Evolutionary conservation across 2,113 vertebrate genomes (phyloP), one percentile per base, ranked within the genome.

Genomic region (Notarius lentiginosus): DNA sequence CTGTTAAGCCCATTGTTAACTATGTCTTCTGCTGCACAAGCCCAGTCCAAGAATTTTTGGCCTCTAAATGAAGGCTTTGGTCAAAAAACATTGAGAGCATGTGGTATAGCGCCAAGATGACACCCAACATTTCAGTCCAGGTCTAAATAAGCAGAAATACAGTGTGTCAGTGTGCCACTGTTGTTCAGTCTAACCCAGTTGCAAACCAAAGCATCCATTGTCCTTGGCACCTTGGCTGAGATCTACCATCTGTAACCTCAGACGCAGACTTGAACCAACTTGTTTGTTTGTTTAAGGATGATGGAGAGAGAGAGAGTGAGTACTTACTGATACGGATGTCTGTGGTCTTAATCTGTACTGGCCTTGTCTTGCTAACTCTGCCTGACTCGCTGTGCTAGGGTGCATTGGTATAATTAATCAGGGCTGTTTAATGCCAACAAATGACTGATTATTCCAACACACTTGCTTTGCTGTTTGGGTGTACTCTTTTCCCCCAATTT

Each of bases 281-380:
- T 30, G 53, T n/a, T 58, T 72, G 77, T 60, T 80, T 72, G 51
- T 86, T 58, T 86, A 86, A 85, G 83, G 34, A 84, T 76, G 92
- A 92, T 93, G 91, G 91, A 92, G 91, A 92, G 93, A 92, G 92
- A 92, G 90, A 88, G 92, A 90, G 92, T 92, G 92, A 91, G 92
- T 88, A 76, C 91, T 91, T 90, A 92, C 90, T 22, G 22, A 49
- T 84, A 61, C 80, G 75, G 61, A 66, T 84, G 66, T 34, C 72
- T 89, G 88, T 65, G 79, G 70, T 89, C 80, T 77, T 84, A 84
- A 73, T 47, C 2, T 84, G 89, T 86, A 80, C 91, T 84, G 84
- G 86, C 81, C 82, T 77, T 90, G 88, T 91, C 85, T 70, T 68
- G 80, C 14, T 81, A 82, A 87, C 91, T 82, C 83, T 30, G 87